Base-by-base conservation (phyloP, 2,888 invertebrate genomes). In the Yponomeuta sedellus region DNA sequence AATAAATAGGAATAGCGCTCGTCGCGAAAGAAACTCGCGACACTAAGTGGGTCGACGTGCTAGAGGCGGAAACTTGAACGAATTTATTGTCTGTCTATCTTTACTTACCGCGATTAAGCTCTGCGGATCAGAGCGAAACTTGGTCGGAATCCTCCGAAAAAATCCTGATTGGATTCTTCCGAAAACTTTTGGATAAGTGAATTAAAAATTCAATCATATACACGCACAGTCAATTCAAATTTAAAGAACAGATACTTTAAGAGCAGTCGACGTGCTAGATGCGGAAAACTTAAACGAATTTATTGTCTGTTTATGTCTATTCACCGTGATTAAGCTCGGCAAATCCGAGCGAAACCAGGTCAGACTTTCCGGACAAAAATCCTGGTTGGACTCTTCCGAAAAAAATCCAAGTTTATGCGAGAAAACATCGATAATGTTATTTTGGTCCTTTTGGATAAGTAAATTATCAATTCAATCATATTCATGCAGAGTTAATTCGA, bases 201-300 rank as follows among this genome's bases (percentile, higher is more conserved):
- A 52, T 52, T 16, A 34, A 2, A 5, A 34, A 16, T 52, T 52
- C 44, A 52, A 52, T 52, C 44, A 12, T 12, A 16, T 52, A 2
- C 44, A 3, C 16, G 44, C 44, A 52, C 2, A 52, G 44, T 52
- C 16, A 12, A 52, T 52, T 52, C 44, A 16, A 52, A 52, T 52
- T 52, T 16, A 52, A 20, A 63, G 20, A 63, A 44, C 63, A 63
- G 63, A 44, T 63, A 44, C 10, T 20, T 6, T 10, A n/a, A 25
- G n/a, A n/a, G 61, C 34, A n/a, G 44, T 12, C 44, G 44, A 16
- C 44, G 44, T 8, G 44, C 16, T 52, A 52, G 44, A 52, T 12
- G 44, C 12, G 44, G 44, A 52, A n/a, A 12, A 52, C 10, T 6
- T 52, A 1, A 52, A 52, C 16, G 1, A 16, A 52, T 52, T 52